phyloP scores from a whole-genome alignment of 2,797 vertebrate genomes.

The Morus bassanus region DNA sequence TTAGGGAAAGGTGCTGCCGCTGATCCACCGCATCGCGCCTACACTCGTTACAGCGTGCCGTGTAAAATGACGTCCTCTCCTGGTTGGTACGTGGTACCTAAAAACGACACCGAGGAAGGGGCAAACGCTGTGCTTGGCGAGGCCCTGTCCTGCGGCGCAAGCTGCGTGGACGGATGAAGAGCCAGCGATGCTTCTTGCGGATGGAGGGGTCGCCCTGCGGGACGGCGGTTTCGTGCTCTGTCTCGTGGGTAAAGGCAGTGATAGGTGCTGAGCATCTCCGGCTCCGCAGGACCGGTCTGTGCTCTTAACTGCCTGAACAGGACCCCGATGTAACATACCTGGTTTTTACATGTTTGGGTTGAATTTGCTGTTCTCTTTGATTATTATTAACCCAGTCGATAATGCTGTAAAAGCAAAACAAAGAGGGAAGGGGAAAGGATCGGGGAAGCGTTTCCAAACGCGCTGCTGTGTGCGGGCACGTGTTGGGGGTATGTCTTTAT shows the following conservation, averaged over 20 bases:
- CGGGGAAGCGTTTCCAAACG: not conserved
- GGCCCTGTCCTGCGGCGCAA: not conserved
- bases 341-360: not conserved
- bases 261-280: accelerated
- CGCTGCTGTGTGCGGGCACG: accelerated
- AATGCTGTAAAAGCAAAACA: not conserved
- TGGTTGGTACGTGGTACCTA: not conserved
- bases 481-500: not conserved
- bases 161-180: not conserved
- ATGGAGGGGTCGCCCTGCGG: not conserved
- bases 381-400: not conserved
- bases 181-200: not conserved
- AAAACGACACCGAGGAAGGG: not conserved
- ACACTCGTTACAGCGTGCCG: accelerated
- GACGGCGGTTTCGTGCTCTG: not conserved
- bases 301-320: not conserved
- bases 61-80: not conserved
- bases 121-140: not conserved
- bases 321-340: not conserved
- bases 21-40: too few relatives aligned
- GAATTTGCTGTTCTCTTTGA: not conserved
- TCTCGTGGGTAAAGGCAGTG: accelerated
- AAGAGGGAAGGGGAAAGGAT: not conserved
- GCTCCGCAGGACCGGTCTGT: not conserved
- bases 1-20: not conserved